Conservation (phyloP, 2,797 vertebrate species). For the Champsocephalus gunnari region DNA sequence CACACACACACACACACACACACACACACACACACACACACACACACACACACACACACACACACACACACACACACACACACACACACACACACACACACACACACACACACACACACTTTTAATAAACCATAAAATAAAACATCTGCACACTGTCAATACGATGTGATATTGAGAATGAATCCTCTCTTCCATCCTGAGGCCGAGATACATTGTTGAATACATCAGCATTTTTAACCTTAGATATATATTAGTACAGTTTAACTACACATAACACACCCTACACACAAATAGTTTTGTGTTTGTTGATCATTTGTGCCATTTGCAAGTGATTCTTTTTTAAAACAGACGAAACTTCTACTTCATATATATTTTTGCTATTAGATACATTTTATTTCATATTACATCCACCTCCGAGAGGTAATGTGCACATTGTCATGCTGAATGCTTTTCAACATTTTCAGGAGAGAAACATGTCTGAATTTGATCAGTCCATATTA, state of each 20-base stretch:
- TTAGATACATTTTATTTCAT: neutral
- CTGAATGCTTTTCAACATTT: neutral
- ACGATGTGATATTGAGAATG: neutral
- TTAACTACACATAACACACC: neutral
- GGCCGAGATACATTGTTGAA: neutral
- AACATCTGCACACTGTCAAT: neutral
- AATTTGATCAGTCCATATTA: neutral
- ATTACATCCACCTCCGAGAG: neutral
- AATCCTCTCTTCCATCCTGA: neutral
- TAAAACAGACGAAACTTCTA: neutral
- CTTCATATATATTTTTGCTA: too few relatives aligned
- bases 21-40: neutral
- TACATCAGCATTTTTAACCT: neutral
- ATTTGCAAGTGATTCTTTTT: neutral
- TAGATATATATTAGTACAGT: neutral
- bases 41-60: conserved; percentile 19
- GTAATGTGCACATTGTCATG: neutral
- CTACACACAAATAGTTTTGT: neutral
- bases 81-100: conserved; percentile 12
- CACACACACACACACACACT: conserved; percentile 12
- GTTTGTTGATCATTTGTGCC: neutral
- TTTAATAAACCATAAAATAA: neutral
- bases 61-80: conserved; percentile 16
- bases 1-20: neutral
- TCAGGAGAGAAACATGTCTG: conserved; percentile 3